These are phyloP conservation scores for Ephestia elutella DNA, from an alignment of 1,140 invertebrate species.

Conservation along the genomic window DNA sequence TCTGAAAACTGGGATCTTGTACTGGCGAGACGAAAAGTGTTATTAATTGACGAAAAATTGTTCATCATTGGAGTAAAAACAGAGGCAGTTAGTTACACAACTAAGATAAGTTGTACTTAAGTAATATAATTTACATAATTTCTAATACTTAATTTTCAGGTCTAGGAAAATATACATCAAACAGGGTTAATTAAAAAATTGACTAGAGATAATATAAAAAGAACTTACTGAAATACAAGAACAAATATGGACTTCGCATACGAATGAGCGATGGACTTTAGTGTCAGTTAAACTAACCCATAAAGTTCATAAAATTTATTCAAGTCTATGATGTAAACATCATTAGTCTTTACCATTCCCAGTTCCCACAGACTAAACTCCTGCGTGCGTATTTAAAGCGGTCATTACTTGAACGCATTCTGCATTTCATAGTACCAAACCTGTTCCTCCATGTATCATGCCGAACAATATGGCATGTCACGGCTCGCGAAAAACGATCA, in stretches of 20 bases:
- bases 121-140: too few species aligned
- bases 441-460: slow-evolving; percentile 61
- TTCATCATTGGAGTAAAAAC: too few species aligned
- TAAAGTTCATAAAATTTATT: too few species aligned
- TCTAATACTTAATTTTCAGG: too few species aligned
- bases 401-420: slow-evolving; percentile 48
- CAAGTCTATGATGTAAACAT: not conserved
- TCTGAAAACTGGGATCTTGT: slow-evolving; percentile 4
- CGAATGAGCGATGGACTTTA: too few species aligned
- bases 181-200: too few species aligned
- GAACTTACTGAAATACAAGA: too few species aligned
- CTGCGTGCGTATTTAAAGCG: slow-evolving; percentile 31
- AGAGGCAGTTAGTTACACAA: too few species aligned
- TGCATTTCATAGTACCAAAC: slow-evolving; percentile 45
- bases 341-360: not conserved
- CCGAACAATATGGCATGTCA: slow-evolving; percentile 68
- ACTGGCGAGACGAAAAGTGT: slow-evolving; percentile 1
- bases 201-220: not conserved
- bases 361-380: slow-evolving; percentile 5
- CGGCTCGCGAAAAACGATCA: slow-evolving; percentile 51
- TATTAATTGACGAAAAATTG: not conserved
- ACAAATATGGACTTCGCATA: too few species aligned
- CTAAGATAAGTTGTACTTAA: too few species aligned
- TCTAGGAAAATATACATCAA: too few species aligned
- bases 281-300: too few species aligned